Percentiles rank a stretch among this genome's conserved stretches.
Evolutionary conservation across 2,113 vertebrate species (phyloP).

Genomic region (Neopipo cinnamomea): DNA sequence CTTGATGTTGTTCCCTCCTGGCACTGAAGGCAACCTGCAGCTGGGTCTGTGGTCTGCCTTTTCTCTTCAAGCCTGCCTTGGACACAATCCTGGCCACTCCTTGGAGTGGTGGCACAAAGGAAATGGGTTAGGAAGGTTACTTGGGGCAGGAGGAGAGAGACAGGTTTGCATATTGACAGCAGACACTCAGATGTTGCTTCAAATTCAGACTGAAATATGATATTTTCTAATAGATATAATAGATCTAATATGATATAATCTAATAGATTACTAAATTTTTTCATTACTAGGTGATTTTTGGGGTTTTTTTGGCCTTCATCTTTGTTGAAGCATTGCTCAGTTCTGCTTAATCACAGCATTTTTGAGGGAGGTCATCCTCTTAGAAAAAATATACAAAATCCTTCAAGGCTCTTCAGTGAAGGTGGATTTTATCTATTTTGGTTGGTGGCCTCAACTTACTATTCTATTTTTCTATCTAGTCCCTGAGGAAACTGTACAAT

Average conservation of each 20-base stretch:
- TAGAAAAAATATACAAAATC: background rate
- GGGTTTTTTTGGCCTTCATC: background rate
- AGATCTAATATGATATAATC: background rate
- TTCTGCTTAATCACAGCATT: background rate
- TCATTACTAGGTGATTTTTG: background rate
- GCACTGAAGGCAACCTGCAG: background rate
- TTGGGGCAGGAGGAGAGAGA: background rate
- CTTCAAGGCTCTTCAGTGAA: background rate
- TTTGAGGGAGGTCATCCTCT: background rate
- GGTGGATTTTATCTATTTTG: background rate
- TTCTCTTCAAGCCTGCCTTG: background rate
- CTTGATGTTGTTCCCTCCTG: background rate
- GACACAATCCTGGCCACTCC: rapidly evolving
- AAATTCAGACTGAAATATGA: background rate
- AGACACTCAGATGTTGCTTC: background rate
- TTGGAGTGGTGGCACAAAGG: background rate
- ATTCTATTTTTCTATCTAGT: background rate
- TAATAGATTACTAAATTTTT: background rate
- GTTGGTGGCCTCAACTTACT: background rate
- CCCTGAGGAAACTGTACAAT: background rate
- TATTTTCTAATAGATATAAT: background rate
- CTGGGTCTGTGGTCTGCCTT: background rate
- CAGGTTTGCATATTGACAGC: too few relatives aligned
- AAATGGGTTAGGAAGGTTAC: background rate
- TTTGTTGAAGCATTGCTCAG: background rate